These are phyloP conservation scores for Sciaenops ocellatus DNA, from an alignment of 2,797 vertebrate species.

Conservation along the genomic window DNA sequence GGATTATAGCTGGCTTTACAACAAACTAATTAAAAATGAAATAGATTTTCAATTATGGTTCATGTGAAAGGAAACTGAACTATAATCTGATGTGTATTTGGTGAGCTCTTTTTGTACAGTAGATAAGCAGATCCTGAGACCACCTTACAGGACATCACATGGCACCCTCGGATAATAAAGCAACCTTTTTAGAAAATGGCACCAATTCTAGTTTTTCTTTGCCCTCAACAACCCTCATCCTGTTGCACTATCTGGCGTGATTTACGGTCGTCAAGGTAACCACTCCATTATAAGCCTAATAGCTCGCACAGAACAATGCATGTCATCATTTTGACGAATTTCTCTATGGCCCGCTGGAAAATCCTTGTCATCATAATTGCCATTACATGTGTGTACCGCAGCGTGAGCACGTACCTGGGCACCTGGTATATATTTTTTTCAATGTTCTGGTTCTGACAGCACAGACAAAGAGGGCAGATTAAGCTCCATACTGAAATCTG, in stretches of 20 bases:
- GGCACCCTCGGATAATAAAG: constrained; percentile 37
- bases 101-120: not conserved
- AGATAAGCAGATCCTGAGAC: constrained; percentile 20
- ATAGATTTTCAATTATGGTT: not conserved
- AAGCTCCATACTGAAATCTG: constrained; percentile 42
- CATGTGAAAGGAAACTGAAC: not conserved
- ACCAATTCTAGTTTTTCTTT: constrained; percentile 50
- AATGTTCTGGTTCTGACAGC: constrained; percentile 62
- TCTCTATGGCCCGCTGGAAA: constrained; percentile 62
- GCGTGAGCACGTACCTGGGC: constrained; percentile 51
- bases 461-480: constrained; percentile 56
- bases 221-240: constrained; percentile 53
- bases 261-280: constrained; percentile 75
- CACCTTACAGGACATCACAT: constrained; percentile 27
- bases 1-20: not conserved
- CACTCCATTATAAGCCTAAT: constrained; percentile 74
- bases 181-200: constrained; percentile 57
- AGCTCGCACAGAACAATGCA: constrained; percentile 74
- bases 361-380: constrained; percentile 75
- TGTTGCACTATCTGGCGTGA: constrained; percentile 61
- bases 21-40: not conserved
- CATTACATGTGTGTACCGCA: constrained; percentile 60
- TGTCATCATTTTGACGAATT: constrained; percentile 75
- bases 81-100: not conserved
- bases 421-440: constrained; percentile 51